Evolutionary conservation across 2,888 invertebrate species (phyloP), one percentile per base, ranked within the genome.

Genomic region (Morpho helenor): DNA sequence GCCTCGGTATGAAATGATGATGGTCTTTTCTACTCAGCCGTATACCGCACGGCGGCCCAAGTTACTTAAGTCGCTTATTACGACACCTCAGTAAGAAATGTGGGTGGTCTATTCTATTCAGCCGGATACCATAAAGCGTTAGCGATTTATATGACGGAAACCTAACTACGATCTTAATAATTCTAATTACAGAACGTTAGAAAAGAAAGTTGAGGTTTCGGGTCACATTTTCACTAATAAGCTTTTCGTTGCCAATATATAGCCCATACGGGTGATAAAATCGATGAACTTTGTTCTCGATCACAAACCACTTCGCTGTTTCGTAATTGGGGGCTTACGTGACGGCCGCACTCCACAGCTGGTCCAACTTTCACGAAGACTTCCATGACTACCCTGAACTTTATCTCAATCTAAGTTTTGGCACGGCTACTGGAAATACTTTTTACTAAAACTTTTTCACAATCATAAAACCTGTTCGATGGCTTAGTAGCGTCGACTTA

Each of bases 261-360:
- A 39, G 8, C 53, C 53, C 45, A 53, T 53, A 53, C 52, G 40
- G 52, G 79, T 75, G 77, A 83, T 80, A 74, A 79, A 84, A 86
- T 81, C 79, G 80, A 77, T 77, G 79, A 87, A 87, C 82, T 87
- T 88, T 84, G 81, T 80, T 82, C 76, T 74, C 75, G 75, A 77
- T 74, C 74, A 75, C 81, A 79, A 83, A 80, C 81, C 81, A 78
- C 80, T 85, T 78, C 79, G 80, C 77, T 86, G 82, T 86, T 87
- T 84, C 83, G 87, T 89, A 88, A 89, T 88, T 89, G 89, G 84
- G 82, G 85, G 83, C 85, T 88, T 88, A 88, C 87, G 88, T 88
- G 88, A 84, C 85, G 84, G 82, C 76, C 80, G 74, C 67, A 70
- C 73, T 77, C 77, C 80, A 67, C 87, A 87, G 82, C 86, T 87